Conservation (phyloP, 1,140 invertebrate genomes). For the Drosophila nigrodunni region DNA sequence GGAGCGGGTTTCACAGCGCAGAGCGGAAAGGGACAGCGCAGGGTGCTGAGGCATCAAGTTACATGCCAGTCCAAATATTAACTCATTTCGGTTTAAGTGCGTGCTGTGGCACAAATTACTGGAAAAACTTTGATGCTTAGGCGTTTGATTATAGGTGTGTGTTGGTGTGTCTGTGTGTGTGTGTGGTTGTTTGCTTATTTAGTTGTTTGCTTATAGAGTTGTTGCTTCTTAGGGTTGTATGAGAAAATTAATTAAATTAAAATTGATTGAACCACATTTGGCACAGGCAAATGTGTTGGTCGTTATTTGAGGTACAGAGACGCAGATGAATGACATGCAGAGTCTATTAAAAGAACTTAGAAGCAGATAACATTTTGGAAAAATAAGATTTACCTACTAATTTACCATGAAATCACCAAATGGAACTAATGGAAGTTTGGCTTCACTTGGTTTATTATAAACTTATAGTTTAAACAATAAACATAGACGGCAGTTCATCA, state of each 20-base stretch:
- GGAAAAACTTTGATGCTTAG: slow-evolving; percentile 63
- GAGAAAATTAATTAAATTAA: slow-evolving; percentile 77
- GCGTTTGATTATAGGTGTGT: slow-evolving; percentile 38
- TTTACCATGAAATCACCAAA: background rate
- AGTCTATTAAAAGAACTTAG: slow-evolving; percentile 1
- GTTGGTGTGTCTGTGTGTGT: slow-evolving; percentile 21
- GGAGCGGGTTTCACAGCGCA: background rate
- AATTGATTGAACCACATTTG: slow-evolving; percentile 71
- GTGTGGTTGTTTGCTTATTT: slow-evolving; percentile 18
- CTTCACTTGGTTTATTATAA: no score
- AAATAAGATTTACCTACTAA: background rate
- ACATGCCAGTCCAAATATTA: slow-evolving; percentile 72
- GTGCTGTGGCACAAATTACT: slow-evolving; percentile 48
- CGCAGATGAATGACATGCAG: slow-evolving; percentile 27
- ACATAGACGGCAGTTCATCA: background rate
- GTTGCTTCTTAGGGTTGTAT: slow-evolving; percentile 36
- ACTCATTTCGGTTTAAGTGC: slow-evolving; percentile 71
- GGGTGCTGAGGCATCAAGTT: slow-evolving; percentile 34
- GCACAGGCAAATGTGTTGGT: slow-evolving; percentile 32
- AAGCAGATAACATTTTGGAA: background rate
- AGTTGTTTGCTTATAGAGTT: slow-evolving; percentile 29
- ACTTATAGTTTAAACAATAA: background rate
- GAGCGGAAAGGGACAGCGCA: background rate
- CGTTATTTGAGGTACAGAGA: slow-evolving; percentile 5
- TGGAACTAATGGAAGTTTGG: no score